phyloP scores from a whole-genome alignment of 92 coral and sea anemone species.

The Nematostella vectensis region DNA sequence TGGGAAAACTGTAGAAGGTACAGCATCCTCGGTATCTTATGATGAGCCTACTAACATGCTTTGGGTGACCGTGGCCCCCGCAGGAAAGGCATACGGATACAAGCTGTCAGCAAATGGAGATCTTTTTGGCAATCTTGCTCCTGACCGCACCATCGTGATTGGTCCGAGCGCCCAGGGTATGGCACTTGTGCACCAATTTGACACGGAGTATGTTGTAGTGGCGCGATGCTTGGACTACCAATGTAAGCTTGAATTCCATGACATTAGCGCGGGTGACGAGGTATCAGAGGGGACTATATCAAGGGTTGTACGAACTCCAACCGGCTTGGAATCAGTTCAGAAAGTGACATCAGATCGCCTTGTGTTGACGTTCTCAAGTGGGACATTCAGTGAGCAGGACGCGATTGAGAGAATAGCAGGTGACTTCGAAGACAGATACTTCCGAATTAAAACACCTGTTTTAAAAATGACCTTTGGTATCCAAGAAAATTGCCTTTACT shows the following conservation, averaged over 20 bases:
- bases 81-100: slow-evolving; percentile 69
- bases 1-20: slow-evolving; percentile 37
- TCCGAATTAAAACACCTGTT: slow-evolving; percentile 69
- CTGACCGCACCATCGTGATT: slow-evolving; percentile 51
- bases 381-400: slow-evolving; percentile 75
- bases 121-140: slow-evolving; percentile 34
- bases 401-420: slow-evolving; percentile 75
- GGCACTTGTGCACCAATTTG: slow-evolving; percentile 78
- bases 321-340: slow-evolving; percentile 85
- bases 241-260: slow-evolving; percentile 90
- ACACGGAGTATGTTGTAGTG: slow-evolving; percentile 62
- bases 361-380: slow-evolving; percentile 81
- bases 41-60: slow-evolving; percentile 53
- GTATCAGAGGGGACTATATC: slow-evolving; percentile 66
- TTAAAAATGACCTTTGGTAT: slow-evolving; percentile 75
- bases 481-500: slow-evolving; percentile 66
- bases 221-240: slow-evolving; percentile 91
- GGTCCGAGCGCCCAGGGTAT: slow-evolving; percentile 79
- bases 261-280: slow-evolving; percentile 31
- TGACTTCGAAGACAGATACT: slow-evolving; percentile 92
- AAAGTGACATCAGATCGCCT: slow-evolving; percentile 42
- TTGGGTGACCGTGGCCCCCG: slow-evolving; percentile 72
- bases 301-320: slow-evolving; percentile 86
- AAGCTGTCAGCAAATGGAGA: slow-evolving; percentile 64
- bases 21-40: slow-evolving; percentile 76